phyloP scores from a whole-genome alignment of 2,888 invertebrate genomes.

The Spialia ferax region DNA sequence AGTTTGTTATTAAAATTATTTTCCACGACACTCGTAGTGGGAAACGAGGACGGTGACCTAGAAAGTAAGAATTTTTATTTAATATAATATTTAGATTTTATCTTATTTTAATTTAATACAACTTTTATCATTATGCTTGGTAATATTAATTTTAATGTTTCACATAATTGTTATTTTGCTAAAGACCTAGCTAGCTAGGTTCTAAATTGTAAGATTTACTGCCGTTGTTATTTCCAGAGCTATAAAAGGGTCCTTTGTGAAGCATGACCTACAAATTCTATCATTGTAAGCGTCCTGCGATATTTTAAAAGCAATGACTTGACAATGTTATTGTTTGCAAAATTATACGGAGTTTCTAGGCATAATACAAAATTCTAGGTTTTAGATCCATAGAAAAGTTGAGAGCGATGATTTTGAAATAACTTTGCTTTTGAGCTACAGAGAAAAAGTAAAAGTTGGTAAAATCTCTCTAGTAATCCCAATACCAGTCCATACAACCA shows the following conservation, averaged over 20 bases:
- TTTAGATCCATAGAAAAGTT: too few relatives aligned
- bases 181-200: background rate
- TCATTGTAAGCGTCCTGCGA: background rate
- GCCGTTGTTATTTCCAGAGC: background rate
- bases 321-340: slow-evolving; percentile 16
- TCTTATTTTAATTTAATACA: background rate
- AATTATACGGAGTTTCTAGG: background rate
- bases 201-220: background rate
- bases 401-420: background rate
- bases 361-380: background rate
- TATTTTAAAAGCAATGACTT: slow-evolving; percentile 29
- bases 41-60: background rate
- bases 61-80: background rate
- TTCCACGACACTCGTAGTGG: background rate
- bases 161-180: background rate
- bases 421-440: background rate
- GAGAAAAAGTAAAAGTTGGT: too few relatives aligned
- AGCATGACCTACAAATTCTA: slow-evolving; percentile 1
- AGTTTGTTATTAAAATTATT: slow-evolving; percentile 7
- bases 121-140: too few relatives aligned
- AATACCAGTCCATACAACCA: too few relatives aligned
- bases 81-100: too few relatives aligned
- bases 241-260: background rate
- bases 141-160: too few relatives aligned
- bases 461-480: too few relatives aligned